These are phyloP conservation scores for Teleogryllus occipitalis DNA, from an alignment of 1,140 invertebrate species.

Conservation along the genomic window DNA sequence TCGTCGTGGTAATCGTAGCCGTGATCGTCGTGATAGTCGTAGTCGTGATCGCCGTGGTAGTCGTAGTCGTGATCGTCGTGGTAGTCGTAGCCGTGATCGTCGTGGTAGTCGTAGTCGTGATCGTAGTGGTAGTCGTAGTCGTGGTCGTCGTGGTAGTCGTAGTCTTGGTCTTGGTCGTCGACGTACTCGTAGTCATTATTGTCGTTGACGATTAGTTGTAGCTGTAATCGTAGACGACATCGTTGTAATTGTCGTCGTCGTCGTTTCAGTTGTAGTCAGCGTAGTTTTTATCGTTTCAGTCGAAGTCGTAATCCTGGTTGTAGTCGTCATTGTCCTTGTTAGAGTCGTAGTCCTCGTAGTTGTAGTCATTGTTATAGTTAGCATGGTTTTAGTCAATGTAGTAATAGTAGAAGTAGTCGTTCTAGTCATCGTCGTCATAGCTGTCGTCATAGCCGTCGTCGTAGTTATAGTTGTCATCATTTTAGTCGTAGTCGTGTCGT, in stretches of 20 bases:
- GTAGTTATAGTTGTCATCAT: neutral
- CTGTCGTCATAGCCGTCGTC: neutral
- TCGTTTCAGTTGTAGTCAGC: too few relatives aligned
- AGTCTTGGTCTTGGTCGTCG: neutral
- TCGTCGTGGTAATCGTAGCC: neutral
- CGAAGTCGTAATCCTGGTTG: neutral
- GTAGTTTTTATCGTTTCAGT: neutral
- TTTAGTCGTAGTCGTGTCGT: constrained; percentile 11
- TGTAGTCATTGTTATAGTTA: neutral
- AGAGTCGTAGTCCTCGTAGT: neutral
- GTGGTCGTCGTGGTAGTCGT: neutral
- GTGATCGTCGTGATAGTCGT: neutral
- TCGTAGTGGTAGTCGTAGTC: neutral
- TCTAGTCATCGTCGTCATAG: neutral
- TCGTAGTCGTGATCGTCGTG: neutral
- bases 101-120: too few relatives aligned
- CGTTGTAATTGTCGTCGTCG: too few relatives aligned
- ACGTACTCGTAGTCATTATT: neutral
- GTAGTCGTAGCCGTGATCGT: too few relatives aligned
- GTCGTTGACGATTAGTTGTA: too few relatives aligned
- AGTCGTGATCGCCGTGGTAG: neutral
- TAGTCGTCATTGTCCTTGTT: neutral
- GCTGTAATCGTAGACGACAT: too few relatives aligned
- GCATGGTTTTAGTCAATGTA: neutral
- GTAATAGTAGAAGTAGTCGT: constrained; percentile 4